Evolutionary conservation across 2,888 invertebrate genomes (phyloP).

Genomic region (Abscondita cerata): DNA sequence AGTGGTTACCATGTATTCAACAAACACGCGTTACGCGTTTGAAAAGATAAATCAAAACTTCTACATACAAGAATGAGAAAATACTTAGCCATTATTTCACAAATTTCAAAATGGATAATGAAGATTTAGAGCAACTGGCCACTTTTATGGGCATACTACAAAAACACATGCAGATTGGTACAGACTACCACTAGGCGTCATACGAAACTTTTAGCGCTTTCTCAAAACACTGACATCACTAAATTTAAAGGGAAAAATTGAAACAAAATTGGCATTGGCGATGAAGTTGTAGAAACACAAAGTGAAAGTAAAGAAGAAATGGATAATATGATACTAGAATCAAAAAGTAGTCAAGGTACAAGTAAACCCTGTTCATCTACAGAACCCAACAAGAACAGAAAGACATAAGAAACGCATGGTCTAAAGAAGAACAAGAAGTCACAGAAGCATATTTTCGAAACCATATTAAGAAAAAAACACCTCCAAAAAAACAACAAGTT

Average conservation of each 20-base stretch:
- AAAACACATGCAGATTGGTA: slow-evolving; percentile 33
- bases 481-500: slow-evolving; percentile 4
- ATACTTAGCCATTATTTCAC: not conserved
- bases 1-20: slow-evolving; percentile 2
- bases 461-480: not conserved
- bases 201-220: slow-evolving; percentile 9
- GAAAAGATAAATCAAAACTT: not conserved
- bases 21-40: not conserved
- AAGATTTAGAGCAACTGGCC: not conserved
- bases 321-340: not conserved
- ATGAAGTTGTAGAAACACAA: not conserved
- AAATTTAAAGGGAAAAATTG: not conserved
- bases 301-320: not conserved
- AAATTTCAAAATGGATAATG: not conserved
- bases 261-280: not conserved
- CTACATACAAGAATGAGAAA: not conserved
- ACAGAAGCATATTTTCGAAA: not conserved
- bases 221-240: not conserved
- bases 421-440: not conserved
- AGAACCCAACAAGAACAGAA: not conserved
- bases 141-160: not conserved
- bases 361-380: not conserved
- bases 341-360: not conserved
- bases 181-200: slow-evolving; percentile 31
- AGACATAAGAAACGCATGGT: not conserved